Evolutionary conservation across 2,797 vertebrate genomes (phyloP).

Genomic region (Euphonia xanthogaster): DNA sequence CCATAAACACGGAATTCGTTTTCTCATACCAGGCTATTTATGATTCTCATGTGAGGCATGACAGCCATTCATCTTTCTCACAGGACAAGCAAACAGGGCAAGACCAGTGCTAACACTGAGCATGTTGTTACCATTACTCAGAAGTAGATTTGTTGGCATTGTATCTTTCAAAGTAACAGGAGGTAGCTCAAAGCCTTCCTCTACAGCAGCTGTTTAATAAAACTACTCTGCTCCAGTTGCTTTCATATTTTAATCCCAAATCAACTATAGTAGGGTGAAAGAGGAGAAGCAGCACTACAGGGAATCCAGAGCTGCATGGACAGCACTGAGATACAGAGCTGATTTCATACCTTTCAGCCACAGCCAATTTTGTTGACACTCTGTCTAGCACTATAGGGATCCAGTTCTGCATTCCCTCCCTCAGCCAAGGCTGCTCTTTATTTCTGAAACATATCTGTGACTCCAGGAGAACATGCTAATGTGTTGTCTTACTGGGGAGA

Average conservation of each 20-base stretch:
- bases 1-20: slow-evolving; percentile 42
- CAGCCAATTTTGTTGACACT: not conserved
- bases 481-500: not conserved
- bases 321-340: slow-evolving; percentile 2
- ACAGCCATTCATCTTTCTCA: slow-evolving; percentile 33
- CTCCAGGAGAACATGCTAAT: not conserved
- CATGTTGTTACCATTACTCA: slow-evolving; percentile 11
- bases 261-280: slow-evolving; percentile 1
- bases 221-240: not conserved
- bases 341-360: slow-evolving; percentile 27
- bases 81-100: slow-evolving; percentile 50
- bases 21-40: slow-evolving; percentile 50
- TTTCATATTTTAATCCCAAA: slow-evolving; percentile 63
- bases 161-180: slow-evolving; percentile 53
- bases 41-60: slow-evolving; percentile 37
- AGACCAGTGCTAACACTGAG: not conserved
- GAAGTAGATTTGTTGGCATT: slow-evolving; percentile 46
- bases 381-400: not conserved
- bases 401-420: slow-evolving; percentile 5
- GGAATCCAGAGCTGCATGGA: not conserved
- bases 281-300: not conserved
- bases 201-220: slow-evolving; percentile 37
- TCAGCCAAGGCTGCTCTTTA: not conserved
- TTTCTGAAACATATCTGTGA: not conserved
- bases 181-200: slow-evolving; percentile 45